phyloP scores from a whole-genome alignment of 2,113 vertebrate genomes.

The Panurus biarmicus region DNA sequence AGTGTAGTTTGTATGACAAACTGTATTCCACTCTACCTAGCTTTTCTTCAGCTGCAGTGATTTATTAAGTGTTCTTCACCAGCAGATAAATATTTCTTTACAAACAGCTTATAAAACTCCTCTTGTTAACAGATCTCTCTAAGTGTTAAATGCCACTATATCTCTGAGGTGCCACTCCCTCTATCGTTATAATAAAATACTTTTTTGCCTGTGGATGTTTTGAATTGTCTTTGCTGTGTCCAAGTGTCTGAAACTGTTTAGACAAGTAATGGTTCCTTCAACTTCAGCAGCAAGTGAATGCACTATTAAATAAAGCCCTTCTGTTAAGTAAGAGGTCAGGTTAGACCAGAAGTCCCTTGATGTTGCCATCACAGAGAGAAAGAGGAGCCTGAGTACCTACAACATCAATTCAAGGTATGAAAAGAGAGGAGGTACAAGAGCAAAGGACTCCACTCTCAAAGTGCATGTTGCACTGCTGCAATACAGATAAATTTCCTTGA shows the following conservation, averaged over 20 bases:
- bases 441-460: neutral
- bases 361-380: neutral
- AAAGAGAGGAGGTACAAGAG: neutral
- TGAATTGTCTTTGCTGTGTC: neutral
- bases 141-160: neutral
- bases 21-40: neutral
- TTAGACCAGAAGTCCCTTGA: neutral
- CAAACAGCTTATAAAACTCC: neutral
- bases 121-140: neutral
- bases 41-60: neutral
- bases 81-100: neutral
- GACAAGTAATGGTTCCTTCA: neutral
- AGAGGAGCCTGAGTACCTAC: neutral
- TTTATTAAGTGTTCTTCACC: slow-evolving; percentile 8
- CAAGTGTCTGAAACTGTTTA: neutral
- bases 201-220: neutral
- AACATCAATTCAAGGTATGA: neutral
- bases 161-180: neutral
- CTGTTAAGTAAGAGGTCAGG: neutral
- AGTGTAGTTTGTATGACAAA: neutral
- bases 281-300: neutral
- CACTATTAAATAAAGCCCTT: neutral
- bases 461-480: neutral
- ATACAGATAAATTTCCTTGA: neutral
- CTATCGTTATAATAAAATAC: neutral